phyloP scores from a whole-genome alignment of 1,140 invertebrate genomes.

The Agrilus planipennis region DNA sequence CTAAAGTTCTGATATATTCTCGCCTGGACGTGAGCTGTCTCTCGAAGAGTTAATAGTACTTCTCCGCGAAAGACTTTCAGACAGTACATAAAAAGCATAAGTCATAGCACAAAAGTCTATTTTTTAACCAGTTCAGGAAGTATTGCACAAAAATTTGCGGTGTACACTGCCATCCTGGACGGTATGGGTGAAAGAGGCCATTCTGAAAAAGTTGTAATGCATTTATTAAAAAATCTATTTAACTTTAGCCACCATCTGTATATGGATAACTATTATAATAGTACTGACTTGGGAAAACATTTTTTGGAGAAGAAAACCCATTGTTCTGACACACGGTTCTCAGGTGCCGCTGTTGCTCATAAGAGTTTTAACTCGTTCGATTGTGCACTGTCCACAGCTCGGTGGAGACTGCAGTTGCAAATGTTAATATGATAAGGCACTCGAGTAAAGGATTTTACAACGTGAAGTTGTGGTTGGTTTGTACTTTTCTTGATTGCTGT shows the following conservation, averaged over 20 bases:
- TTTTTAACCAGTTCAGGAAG: neutral
- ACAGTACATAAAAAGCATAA: constrained; percentile 2
- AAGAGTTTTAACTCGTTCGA: too few relatives aligned
- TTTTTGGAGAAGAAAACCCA: constrained; percentile 27
- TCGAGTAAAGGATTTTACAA: too few relatives aligned
- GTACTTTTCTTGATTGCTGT: too few relatives aligned
- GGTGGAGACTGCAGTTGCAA: too few relatives aligned
- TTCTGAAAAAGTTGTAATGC: constrained; percentile 2
- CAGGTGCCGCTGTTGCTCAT: too few relatives aligned
- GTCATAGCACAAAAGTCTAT: constrained; percentile 15
- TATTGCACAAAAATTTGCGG: constrained; percentile 1
- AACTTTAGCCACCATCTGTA: constrained; percentile 29
- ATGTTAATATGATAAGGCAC: too few relatives aligned
- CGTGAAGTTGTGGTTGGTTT: too few relatives aligned
- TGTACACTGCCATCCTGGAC: constrained; percentile 8
- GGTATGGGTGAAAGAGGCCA: constrained; percentile 6
- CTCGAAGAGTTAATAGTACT: constrained; percentile 2
- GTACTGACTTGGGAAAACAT: constrained; percentile 23
- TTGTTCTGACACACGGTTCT: constrained; percentile 26
- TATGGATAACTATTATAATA: constrained; percentile 36
- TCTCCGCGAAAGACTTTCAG: neutral
- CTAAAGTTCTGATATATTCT: neutral
- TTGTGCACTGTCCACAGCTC: too few relatives aligned
- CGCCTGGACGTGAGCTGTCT: neutral
- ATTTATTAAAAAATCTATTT: constrained; percentile 18